Conservation (phyloP, 2,113 vertebrate species). For the Macrotis lagotis region DNA sequence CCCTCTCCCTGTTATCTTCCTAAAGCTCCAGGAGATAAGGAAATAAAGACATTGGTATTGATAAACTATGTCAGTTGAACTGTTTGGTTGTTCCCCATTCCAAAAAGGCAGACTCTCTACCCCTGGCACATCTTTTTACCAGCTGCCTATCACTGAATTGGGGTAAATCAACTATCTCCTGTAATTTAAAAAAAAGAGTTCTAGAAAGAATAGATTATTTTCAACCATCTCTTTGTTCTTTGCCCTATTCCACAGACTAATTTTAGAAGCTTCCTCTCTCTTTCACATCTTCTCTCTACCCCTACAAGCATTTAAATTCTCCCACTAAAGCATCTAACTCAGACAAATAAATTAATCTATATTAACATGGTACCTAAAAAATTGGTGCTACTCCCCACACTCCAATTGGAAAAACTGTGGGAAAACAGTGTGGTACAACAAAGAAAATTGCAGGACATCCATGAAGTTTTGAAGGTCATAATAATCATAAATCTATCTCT, state of each 20-base stretch:
- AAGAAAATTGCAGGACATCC: not conserved
- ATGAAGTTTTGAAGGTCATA: not conserved
- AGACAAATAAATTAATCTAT: not conserved
- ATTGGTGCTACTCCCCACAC: not conserved
- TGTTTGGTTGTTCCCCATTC: not conserved
- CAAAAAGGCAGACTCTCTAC: not conserved
- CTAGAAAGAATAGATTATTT: not conserved
- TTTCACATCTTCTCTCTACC: not conserved
- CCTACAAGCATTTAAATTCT: not conserved
- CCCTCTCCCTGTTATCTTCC: not conserved
- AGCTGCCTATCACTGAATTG: not conserved
- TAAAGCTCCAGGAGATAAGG: not conserved
- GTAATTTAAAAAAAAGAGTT: not conserved
- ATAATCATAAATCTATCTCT: too few relatives aligned
- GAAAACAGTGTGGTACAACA: not conserved
- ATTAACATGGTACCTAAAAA: not conserved
- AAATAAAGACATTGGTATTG: not conserved
- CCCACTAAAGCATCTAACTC: not conserved
- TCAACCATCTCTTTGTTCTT: not conserved
- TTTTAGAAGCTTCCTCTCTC: not conserved
- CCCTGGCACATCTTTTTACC: not conserved
- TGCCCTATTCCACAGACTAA: not conserved
- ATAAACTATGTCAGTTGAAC: not conserved
- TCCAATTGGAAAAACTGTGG: not conserved
- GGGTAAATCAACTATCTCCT: not conserved